These are phyloP conservation scores for Heterodera schachtii DNA, from an alignment of 1,140 invertebrate genomes.

Conservation along the genomic window DNA sequence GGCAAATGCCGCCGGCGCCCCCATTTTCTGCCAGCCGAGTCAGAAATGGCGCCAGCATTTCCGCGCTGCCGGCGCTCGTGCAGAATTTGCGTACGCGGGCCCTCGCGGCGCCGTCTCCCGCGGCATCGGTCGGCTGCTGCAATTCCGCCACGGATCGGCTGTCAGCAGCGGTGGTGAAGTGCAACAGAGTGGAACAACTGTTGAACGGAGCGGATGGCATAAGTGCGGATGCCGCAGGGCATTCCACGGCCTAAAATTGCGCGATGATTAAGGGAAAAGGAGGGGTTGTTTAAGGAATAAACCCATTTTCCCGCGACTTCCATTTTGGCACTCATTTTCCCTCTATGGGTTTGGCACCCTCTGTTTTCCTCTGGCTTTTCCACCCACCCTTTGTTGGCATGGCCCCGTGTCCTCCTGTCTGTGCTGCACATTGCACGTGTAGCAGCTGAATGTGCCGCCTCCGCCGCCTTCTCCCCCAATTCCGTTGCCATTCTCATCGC, in stretches of 20 bases:
- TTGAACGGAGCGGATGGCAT: not conserved
- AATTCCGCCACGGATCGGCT: not conserved
- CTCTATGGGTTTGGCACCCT: too few species aligned
- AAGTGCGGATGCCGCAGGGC: not conserved
- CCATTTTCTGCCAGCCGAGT: not conserved
- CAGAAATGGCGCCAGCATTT: not conserved
- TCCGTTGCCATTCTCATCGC: not conserved
- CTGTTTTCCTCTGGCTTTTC: too few species aligned
- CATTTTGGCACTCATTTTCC: too few species aligned
- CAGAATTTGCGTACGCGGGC: slow-evolving; percentile 4
- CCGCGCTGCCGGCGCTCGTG: slow-evolving; percentile 8
- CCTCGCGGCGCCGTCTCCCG: not conserved
- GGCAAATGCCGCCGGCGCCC: not conserved
- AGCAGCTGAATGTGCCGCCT: not conserved
- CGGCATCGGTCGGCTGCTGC: not conserved
- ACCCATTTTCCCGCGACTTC: too few species aligned
- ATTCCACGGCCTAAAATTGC: not conserved
- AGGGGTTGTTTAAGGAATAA: too few species aligned
- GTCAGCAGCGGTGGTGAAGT: not conserved
- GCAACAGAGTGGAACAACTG: slow-evolving; percentile 7
- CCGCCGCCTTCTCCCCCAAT: too few species aligned
- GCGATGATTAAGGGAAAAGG: too few species aligned
- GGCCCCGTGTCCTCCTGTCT: not conserved
- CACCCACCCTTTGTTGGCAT: not conserved
- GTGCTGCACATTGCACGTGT: not conserved